Evolutionary conservation across 2,113 vertebrate species (phyloP), one percentile per base, ranked within the genome.

Genomic region (Eurypyga helias): DNA sequence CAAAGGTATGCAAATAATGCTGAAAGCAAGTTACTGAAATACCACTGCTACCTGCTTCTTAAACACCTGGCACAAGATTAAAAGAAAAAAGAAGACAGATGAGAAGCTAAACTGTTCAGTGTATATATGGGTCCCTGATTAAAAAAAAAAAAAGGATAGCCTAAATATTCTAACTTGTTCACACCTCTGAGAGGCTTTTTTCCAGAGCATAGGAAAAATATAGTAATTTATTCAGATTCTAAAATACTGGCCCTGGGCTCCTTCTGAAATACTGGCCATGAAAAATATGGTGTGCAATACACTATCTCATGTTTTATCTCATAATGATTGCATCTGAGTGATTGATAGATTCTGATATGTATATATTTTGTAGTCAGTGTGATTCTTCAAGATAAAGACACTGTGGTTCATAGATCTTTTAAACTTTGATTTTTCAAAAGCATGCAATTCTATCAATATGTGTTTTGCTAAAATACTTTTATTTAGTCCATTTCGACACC

Each of bases 1-100:
- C 83, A 96, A 94, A 96, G 54, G 91, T 91, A 96, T 95, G 73
- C 87, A 97, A 97, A 96, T 92, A 96, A 92, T 75, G 95, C 55
- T 57, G 60, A 95, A 96, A 97, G 92, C 80, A 92, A 60, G 54
- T 87, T 96, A 79, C 75, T 1, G 14, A 94, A 91, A 87, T n/a
- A 66, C 25, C 3, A 13, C 52, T 67, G 78, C 78, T 91, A 61
- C 64, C 87, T 1, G 0, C 25, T 90, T 92, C 89, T 91, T 84
- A 72, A 94, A 89, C 71, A 83, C 31, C 55, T 77, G 77, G 49
- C 62, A 76, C n/a, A 90, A 85, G 70, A 92, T 87, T 83, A 81
- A 95, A 96, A 90, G 76, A n/a, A 69, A 70, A 72, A 54, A 64
- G 70, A 79, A 78, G 65, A 60, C 28, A 82, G 57, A 91, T 69